These are phyloP conservation scores for Bedellia somnulentella DNA, from an alignment of 2,888 invertebrate genomes.

Conservation along the genomic window DNA sequence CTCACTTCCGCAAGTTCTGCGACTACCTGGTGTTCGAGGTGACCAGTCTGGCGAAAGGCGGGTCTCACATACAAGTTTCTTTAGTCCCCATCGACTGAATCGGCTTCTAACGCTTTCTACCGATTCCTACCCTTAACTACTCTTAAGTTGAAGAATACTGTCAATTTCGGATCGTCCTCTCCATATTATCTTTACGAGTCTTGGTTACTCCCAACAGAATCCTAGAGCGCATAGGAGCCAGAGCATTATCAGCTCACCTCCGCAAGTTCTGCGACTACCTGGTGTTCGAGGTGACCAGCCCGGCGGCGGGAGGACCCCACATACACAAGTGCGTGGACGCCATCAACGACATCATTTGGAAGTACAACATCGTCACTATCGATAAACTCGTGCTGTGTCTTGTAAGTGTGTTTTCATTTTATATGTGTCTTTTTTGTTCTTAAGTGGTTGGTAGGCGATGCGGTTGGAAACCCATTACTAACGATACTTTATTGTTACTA, in stretches of 20 bases:
- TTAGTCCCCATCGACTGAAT: conserved; percentile 94
- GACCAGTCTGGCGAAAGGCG: conserved; percentile 82
- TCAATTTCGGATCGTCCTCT: no score
- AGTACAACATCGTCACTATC: conserved; percentile 93
- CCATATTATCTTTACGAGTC: background rate
- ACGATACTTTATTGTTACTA: no score
- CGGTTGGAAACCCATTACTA: no score
- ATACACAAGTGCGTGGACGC: conserved; percentile 94
- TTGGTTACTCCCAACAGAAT: conserved; percentile 69
- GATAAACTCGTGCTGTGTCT: conserved; percentile 90
- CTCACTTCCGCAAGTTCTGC: conserved; percentile 91
- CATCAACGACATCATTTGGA: conserved; percentile 96
- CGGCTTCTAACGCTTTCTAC: no score
- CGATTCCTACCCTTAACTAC: background rate
- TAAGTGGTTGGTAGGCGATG: no score
- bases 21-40: conserved; percentile 94
- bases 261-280: conserved; percentile 94
- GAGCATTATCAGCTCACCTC: conserved; percentile 87
- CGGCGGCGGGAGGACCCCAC: conserved; percentile 83
- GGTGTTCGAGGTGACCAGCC: conserved; percentile 89
- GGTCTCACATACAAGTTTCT: conserved; percentile 86
- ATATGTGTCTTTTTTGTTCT: no score
- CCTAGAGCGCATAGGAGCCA: conserved; percentile 88
- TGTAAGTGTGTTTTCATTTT: conserved; percentile 42
- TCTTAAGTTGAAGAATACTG: no score